Evolutionary conservation across 2,113 vertebrate species (phyloP).

Genomic region (Austrofundulus limnaeus): DNA sequence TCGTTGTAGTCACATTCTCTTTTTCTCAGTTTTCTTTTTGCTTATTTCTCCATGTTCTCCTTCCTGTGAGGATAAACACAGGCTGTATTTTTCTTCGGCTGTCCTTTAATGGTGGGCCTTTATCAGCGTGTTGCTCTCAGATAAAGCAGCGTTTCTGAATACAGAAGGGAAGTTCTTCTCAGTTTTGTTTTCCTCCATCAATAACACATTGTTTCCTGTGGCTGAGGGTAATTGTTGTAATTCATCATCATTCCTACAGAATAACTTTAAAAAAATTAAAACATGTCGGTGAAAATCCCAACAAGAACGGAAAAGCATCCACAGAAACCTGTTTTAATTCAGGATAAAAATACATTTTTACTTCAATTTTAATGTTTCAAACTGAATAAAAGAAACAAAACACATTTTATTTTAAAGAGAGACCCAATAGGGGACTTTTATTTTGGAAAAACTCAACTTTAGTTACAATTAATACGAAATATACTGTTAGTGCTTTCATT

Average conservation of each 20-base stretch:
- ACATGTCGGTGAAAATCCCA: slow-evolving; percentile 9
- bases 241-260: slow-evolving; percentile 58
- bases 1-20: not conserved
- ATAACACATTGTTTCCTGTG: slow-evolving; percentile 53
- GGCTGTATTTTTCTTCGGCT: slow-evolving; percentile 16
- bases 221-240: slow-evolving; percentile 52
- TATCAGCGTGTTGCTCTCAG: slow-evolving; percentile 45
- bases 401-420: not conserved
- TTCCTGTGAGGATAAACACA: not conserved
- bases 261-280: slow-evolving; percentile 30
- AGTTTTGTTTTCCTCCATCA: slow-evolving; percentile 55
- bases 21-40: slow-evolving; percentile 20
- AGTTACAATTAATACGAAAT: not conserved
- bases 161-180: slow-evolving; percentile 16
- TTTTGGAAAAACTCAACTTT: too few relatives aligned
- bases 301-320: slow-evolving; percentile 15
- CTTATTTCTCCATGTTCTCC: slow-evolving; percentile 21
- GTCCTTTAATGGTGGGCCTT: slow-evolving; percentile 37
- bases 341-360: slow-evolving; percentile 12
- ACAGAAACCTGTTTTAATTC: not conserved
- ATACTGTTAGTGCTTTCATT: too few relatives aligned
- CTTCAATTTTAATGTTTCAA: not conserved
- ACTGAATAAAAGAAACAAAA: not conserved
- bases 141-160: slow-evolving; percentile 43
- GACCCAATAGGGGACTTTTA: too few relatives aligned